Evolutionary conservation across 2,113 vertebrate species (phyloP), one percentile per base, ranked within the genome.

Genomic region (Dermatemys mawii): DNA sequence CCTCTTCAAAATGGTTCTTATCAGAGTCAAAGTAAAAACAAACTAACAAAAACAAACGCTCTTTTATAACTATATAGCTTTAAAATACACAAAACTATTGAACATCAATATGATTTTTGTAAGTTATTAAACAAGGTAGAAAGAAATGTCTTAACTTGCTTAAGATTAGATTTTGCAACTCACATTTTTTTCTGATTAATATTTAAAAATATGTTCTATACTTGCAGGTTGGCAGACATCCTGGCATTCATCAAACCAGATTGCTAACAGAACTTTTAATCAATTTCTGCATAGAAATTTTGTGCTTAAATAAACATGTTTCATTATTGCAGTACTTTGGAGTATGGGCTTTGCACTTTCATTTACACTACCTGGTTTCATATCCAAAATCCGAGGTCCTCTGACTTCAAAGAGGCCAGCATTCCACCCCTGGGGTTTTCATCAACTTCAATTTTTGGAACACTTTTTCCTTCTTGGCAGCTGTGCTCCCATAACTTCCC

Each of bases 291-390:
- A 85, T 46, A 83, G 78, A 38, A 81, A 90, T 90, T 86, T 7
- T 89, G 8, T 83, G 24, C 26, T 83, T 41, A 92, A 90, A 78
- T 86, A 82, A 78, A 87, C 11, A n/a, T 73, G 6, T 11, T 57
- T 82, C 90, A 81, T 84, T 67, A 8, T 84, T 88, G 75, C 48
- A 90, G 51, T 26, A 2, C 38, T 90, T 93, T 55, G 54, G 41
- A 88, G 70, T 86, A 53, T 17, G 83, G 2, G 11, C 81, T 86
- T 93, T 86, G 55, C 5, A 67, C 50, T 84, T 91, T 27, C 32
- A 83, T 93, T 91, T 95, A 83, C 26, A 49, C 24, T 78, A 55
- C 8, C 14, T 81, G 14, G 4, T 85, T 80, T 93, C 82, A 67
- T 51, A 87, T 81, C 86, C 70, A 83, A 92, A 89, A 81, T 87